These are phyloP conservation scores for Ctenicera cuprea DNA, from an alignment of 2,888 invertebrate genomes.

Conservation along the genomic window DNA sequence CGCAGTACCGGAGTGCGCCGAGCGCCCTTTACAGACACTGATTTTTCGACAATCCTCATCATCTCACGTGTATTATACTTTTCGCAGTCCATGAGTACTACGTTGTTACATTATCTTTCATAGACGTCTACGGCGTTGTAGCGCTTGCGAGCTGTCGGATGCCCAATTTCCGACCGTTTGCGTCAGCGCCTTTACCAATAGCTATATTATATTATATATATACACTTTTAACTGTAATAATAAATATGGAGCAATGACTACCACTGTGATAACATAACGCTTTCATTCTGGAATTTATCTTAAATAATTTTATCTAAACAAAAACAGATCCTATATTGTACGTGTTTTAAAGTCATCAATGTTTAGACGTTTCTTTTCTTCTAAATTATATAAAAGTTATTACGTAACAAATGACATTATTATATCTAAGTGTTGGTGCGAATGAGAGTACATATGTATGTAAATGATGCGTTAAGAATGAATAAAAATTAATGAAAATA, in stretches of 20 bases:
- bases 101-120: conserved; percentile 44
- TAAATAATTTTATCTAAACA: conserved; percentile 69
- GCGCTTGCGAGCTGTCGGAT: conserved; percentile 34
- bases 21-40: conserved; percentile 73
- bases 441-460: conserved; percentile 78
- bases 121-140: conserved; percentile 35
- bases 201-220: conserved; percentile 45
- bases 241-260: conserved; percentile 73
- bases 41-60: conserved; percentile 64
- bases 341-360: conserved; percentile 68
- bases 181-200: conserved; percentile 41
- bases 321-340: conserved; percentile 67
- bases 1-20: conserved; percentile 79
- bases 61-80: conserved; percentile 57
- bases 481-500: conserved; percentile 64
- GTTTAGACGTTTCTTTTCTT: conserved; percentile 66
- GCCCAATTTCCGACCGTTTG: conserved; percentile 31
- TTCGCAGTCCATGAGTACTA: conserved; percentile 45
- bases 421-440: conserved; percentile 53
- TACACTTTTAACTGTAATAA: conserved; percentile 52
- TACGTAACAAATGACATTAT: conserved; percentile 42
- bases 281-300: conserved; percentile 72
- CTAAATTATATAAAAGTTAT: conserved; percentile 59
- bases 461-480: conserved; percentile 84
- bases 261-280: conserved; percentile 74